Evolutionary conservation across 2,797 vertebrate species (phyloP).

Genomic region (Characodon lateralis): DNA sequence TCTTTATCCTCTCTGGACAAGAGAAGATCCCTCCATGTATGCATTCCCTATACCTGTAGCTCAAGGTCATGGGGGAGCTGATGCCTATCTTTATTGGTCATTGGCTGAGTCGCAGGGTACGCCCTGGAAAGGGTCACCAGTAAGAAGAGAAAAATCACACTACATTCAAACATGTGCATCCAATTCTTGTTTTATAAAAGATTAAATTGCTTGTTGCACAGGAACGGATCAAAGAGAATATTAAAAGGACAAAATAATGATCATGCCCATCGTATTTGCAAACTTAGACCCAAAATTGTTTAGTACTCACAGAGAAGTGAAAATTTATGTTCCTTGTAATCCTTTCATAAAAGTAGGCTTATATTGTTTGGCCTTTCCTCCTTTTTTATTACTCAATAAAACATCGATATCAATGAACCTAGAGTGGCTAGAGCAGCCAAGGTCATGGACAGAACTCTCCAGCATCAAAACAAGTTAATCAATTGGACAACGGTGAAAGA

Average conservation of each 20-base stretch:
- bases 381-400: conserved; percentile 8
- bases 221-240: not conserved
- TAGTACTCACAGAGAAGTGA: not conserved
- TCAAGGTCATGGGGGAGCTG: not conserved
- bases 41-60: too few relatives aligned
- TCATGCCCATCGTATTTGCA: not conserved
- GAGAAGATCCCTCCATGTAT: too few relatives aligned
- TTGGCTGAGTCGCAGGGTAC: too few relatives aligned
- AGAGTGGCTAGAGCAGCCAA: conserved; percentile 9
- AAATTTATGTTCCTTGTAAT: not conserved
- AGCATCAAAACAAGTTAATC: conserved; percentile 64
- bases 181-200: too few relatives aligned
- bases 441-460: conserved; percentile 31
- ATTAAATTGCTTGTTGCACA: too few relatives aligned
- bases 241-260: not conserved
- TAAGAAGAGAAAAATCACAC: too few relatives aligned
- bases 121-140: too few relatives aligned
- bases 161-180: too few relatives aligned
- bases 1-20: too few relatives aligned
- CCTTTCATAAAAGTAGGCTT: not conserved
- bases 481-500: conserved; percentile 53
- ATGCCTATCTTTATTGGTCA: not conserved
- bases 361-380: not conserved
- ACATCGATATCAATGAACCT: conserved; percentile 6
- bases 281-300: not conserved